phyloP scores from a whole-genome alignment of 2,797 vertebrate genomes.

The Monodelphis domestica region DNA sequence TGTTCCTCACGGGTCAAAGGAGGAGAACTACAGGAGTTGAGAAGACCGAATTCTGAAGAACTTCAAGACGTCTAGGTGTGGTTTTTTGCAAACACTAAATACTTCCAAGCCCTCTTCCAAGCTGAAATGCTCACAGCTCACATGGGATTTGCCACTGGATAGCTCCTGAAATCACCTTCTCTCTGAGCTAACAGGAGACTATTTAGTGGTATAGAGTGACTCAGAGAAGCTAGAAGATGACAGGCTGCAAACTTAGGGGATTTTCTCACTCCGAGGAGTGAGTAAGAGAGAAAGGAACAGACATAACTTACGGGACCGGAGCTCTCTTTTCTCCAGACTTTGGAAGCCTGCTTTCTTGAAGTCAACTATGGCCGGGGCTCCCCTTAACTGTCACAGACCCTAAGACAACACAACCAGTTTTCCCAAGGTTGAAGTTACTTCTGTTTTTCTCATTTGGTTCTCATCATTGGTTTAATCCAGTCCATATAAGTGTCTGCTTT shows the following conservation, averaged over 20 bases:
- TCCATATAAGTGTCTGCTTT: not conserved
- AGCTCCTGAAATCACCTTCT: not conserved
- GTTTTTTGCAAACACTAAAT: conserved; percentile 58
- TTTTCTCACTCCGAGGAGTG: not conserved
- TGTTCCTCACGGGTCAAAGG: conserved; percentile 64
- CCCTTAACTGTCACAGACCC: not conserved
- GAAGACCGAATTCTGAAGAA: conserved; percentile 68
- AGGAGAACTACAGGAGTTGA: conserved; percentile 60
- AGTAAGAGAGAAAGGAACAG: not conserved
- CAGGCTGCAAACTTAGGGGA: not conserved
- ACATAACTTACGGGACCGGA: not conserved
- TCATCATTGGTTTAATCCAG: not conserved
- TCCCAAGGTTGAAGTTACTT: not conserved
- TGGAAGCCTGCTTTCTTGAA: not conserved
- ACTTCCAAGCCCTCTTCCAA: conserved; percentile 62
- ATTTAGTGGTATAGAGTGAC: no score
- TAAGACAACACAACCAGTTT: not conserved
- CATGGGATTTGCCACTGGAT: conserved; percentile 26
- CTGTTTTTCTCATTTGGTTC: not conserved
- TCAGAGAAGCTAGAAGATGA: not conserved
- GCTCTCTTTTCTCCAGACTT: not conserved
- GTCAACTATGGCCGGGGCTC: not conserved
- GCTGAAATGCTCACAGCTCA: conserved; percentile 51
- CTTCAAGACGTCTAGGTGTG: conserved; percentile 57
- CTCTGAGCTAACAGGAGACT: no score